A percentile compares a stretch with the other conserved stretches of the same genome.
These are phyloP conservation scores for Phymatocera aterrima DNA, from an alignment of 2,888 invertebrate genomes.

Conservation along the genomic window DNA sequence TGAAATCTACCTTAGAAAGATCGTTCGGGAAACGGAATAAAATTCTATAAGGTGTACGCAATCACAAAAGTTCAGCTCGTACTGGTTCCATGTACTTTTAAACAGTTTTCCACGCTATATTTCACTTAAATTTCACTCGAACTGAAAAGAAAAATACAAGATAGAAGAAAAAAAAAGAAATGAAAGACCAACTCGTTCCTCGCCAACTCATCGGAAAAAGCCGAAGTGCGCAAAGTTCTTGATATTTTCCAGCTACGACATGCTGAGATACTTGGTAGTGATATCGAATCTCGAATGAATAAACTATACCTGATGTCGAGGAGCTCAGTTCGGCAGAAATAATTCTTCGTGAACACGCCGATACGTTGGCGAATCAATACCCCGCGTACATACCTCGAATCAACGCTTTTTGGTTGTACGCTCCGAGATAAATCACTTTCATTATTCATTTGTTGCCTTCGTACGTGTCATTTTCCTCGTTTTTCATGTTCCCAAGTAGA, in stretches of 20 bases:
- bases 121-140: conserved; percentile 20
- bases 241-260: conserved; percentile 3
- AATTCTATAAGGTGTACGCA: not conserved
- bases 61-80: conserved; percentile 14
- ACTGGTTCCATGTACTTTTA: conserved; percentile 25
- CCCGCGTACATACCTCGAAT: not conserved
- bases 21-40: not conserved
- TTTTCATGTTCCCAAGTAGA: not conserved
- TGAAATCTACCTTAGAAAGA: not conserved
- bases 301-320: conserved; percentile 16
- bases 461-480: not conserved
- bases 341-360: conserved; percentile 5
- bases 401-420: not conserved
- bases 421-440: not conserved
- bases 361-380: conserved; percentile 21
- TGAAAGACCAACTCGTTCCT: no score
- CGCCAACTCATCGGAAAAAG: conserved; percentile 43
- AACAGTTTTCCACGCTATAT: conserved; percentile 25
- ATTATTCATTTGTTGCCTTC: not conserved
- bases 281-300: conserved; percentile 35
- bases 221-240: not conserved
- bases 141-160: not conserved
- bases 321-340: not conserved
- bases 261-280: not conserved
- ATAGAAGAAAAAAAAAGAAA: not conserved